Conservation (phyloP, 2,113 vertebrate genomes). For the Triplophysa rosa region DNA sequence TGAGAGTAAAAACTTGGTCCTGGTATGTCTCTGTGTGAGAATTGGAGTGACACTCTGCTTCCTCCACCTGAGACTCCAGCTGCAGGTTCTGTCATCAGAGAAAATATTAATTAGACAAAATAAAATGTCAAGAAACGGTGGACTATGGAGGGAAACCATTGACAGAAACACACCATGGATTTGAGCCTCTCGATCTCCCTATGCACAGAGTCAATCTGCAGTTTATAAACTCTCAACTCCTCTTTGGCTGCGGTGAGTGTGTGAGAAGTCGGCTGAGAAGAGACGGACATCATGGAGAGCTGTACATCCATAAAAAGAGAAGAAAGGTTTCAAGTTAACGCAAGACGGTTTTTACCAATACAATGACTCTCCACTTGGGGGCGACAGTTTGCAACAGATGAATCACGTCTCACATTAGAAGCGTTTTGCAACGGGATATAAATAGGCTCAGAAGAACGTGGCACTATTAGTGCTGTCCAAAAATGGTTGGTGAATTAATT, state of each 20-base stretch:
- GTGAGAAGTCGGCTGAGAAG: slow-evolving; percentile 58
- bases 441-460: no score
- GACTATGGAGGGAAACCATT: not conserved
- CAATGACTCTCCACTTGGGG: slow-evolving; percentile 36
- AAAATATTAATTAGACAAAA: not conserved
- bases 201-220: slow-evolving; percentile 67
- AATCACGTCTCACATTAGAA: not conserved
- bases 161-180: slow-evolving; percentile 52
- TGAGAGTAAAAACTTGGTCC: slow-evolving; percentile 57
- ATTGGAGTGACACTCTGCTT: slow-evolving; percentile 60
- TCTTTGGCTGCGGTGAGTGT: slow-evolving; percentile 64
- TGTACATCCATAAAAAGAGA: slow-evolving; percentile 33
- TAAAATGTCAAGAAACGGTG: not conserved
- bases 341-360: not conserved
- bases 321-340: not conserved
- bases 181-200: slow-evolving; percentile 68
- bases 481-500: no score
- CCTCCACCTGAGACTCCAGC: slow-evolving; percentile 57
- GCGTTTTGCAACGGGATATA: no score
- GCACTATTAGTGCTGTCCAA: no score
- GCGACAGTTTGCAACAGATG: slow-evolving; percentile 28
- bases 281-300: slow-evolving; percentile 60
- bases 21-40: slow-evolving; percentile 65
- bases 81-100: slow-evolving; percentile 56
- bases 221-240: slow-evolving; percentile 62